These are phyloP conservation scores for Tupaia tana DNA, from an alignment of 2,113 vertebrate species.

Conservation along the genomic window DNA sequence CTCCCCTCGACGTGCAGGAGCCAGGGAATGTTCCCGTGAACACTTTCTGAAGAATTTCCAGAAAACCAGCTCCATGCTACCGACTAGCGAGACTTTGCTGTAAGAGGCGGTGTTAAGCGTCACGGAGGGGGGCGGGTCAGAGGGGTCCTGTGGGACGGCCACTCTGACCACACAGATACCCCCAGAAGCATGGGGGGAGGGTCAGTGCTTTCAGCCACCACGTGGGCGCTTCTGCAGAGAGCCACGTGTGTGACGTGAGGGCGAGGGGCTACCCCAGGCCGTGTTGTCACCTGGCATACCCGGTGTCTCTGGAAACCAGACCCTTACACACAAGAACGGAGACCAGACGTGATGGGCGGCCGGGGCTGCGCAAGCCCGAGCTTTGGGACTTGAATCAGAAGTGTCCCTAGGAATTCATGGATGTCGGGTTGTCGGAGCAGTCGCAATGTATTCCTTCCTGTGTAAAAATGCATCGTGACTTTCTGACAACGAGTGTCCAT, in stretches of 20 bases:
- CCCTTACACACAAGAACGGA: background rate
- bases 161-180: background rate
- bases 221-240: background rate
- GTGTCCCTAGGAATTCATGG: background rate
- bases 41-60: background rate
- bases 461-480: no score
- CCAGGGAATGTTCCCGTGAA: background rate
- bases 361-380: background rate
- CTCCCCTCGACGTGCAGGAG: background rate
- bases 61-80: background rate
- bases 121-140: background rate
- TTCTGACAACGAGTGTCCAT: background rate
- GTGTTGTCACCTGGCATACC: background rate
- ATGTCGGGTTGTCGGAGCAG: no score
- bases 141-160: no score
- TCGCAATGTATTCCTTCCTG: no score
- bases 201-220: background rate
- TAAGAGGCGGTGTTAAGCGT: background rate
- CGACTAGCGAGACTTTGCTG: fast-evolving
- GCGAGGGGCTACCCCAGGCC: no score
- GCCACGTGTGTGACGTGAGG: background rate
- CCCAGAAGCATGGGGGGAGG: background rate
- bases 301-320: background rate
- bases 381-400: background rate
- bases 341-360: background rate